Percentiles rank a stretch among this genome's conserved stretches.
Conservation (phyloP, 2,797 vertebrate species). For the Melopsittacus undulatus region DNA sequence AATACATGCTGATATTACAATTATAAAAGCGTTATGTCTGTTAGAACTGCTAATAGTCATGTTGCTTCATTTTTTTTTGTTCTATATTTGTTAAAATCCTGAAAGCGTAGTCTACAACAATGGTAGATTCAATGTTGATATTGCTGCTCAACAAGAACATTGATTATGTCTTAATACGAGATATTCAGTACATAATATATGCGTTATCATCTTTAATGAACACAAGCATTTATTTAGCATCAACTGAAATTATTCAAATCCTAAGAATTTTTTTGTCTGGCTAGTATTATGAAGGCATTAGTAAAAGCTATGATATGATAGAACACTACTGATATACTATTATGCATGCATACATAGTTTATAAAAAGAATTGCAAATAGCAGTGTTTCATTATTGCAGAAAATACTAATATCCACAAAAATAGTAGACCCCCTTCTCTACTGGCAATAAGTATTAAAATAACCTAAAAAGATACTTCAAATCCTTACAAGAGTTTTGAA, state of each 20-base stretch:
- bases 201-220: constrained; percentile 47
- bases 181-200: background rate
- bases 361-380: background rate
- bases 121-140: constrained; percentile 41
- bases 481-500: background rate
- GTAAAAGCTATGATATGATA: background rate
- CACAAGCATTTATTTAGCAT: constrained; percentile 20
- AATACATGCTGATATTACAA: constrained; percentile 53
- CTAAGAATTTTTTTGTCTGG: background rate
- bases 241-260: constrained; percentile 29
- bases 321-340: background rate
- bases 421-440: background rate
- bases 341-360: background rate
- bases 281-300: constrained; percentile 13
- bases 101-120: background rate
- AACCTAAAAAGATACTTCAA: background rate
- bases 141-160: constrained; percentile 49
- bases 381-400: background rate
- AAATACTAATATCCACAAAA: background rate
- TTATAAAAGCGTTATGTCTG: constrained; percentile 37
- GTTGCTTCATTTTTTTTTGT: constrained; percentile 23
- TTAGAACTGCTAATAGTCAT: constrained; percentile 32
- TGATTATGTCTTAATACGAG: constrained; percentile 47
- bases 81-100: constrained; percentile 43
- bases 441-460: background rate